Percentiles rank a stretch among this genome's conserved stretches.
phyloP scores from a whole-genome alignment of 2,113 vertebrate genomes.

The Penelope pileata region DNA sequence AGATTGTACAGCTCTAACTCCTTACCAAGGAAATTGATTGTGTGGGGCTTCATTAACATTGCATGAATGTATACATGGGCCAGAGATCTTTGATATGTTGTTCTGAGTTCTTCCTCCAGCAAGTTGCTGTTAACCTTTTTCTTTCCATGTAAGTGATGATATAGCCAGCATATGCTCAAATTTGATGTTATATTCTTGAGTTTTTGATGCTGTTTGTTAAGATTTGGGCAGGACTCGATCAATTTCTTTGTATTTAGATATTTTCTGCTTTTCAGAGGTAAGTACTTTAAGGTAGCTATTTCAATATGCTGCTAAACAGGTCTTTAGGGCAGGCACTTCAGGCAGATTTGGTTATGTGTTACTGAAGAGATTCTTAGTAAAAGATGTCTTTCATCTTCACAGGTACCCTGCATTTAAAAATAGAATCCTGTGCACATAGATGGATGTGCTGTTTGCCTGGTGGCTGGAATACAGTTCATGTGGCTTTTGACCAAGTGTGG shows the following conservation, averaged over 20 bases:
- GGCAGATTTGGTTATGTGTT: background rate
- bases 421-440: background rate
- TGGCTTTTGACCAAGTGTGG: background rate
- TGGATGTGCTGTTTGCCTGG: background rate
- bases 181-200: background rate
- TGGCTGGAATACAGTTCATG: background rate
- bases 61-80: fast-evolving
- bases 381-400: background rate
- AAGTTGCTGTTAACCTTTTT: background rate
- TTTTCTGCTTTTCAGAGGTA: background rate
- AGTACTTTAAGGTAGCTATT: background rate
- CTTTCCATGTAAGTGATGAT: background rate
- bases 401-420: background rate
- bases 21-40: background rate
- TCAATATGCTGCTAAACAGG: background rate
- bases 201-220: background rate
- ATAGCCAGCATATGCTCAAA: background rate
- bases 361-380: background rate
- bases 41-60: background rate
- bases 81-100: background rate
- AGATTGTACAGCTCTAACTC: background rate
- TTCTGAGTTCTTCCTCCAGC: background rate
- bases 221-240: background rate
- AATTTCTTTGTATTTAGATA: background rate
- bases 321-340: background rate